Evolutionary conservation across 2,888 invertebrate genomes (phyloP).

Genomic region (Tricholauxania praeusta): DNA sequence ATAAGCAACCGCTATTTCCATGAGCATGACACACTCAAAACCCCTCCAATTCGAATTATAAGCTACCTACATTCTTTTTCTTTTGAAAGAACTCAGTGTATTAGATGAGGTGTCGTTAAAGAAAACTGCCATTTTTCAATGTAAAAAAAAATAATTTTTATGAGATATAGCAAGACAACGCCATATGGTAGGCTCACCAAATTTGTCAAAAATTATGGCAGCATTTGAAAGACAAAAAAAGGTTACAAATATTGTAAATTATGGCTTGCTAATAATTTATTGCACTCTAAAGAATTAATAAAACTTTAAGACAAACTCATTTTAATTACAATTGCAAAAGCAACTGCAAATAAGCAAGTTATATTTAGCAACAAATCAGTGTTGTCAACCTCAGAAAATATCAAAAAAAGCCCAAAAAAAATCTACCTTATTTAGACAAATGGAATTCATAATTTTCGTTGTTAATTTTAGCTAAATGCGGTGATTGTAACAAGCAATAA

Average conservation of each 20-base stretch:
- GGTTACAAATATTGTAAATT: neutral
- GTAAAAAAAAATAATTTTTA: neutral
- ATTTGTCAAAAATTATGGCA: neutral
- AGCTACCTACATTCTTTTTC: too few relatives aligned
- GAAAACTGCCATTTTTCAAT: too few relatives aligned
- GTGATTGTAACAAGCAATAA: conserved; percentile 60
- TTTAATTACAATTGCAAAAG: conserved; percentile 4
- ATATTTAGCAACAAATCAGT: conserved; percentile 12
- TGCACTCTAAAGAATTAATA: conserved; percentile 4
- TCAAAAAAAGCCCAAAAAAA: neutral
- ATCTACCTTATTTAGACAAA: conserved; percentile 22
- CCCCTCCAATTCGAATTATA: too few relatives aligned
- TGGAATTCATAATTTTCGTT: conserved; percentile 32
- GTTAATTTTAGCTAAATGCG: conserved; percentile 19
- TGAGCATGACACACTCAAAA: too few relatives aligned
- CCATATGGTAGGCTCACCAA: conserved; percentile 1
- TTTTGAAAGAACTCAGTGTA: too few relatives aligned
- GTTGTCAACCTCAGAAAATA: conserved; percentile 4
- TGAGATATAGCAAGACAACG: neutral
- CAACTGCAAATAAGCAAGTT: neutral
- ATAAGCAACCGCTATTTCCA: too few relatives aligned
- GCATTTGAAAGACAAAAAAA: neutral
- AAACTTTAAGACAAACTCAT: neutral
- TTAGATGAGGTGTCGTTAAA: too few relatives aligned
- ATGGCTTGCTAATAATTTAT: neutral